These are phyloP conservation scores for Melipona beecheii DNA, from an alignment of 2,888 invertebrate genomes.

Conservation along the genomic window DNA sequence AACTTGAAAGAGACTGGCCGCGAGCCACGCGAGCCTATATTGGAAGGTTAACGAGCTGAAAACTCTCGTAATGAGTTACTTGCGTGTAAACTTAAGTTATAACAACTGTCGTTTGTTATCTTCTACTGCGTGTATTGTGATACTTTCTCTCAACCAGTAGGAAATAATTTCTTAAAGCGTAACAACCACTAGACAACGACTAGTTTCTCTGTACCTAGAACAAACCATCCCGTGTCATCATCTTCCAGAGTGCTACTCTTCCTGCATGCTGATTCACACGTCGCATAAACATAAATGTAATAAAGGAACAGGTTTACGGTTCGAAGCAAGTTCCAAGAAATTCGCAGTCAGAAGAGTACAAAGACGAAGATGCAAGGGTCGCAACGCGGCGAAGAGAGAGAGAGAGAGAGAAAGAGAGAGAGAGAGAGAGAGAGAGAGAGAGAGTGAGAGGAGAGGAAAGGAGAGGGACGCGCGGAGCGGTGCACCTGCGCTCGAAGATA, in stretches of 20 bases:
- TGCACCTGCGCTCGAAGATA: conserved; percentile 41
- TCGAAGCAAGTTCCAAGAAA: neutral
- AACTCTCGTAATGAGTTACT: neutral
- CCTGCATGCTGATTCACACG: neutral
- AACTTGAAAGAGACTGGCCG: conserved; percentile 87
- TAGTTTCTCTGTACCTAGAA: neutral
- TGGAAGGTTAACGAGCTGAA: conserved; percentile 75
- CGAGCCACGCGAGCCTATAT: conserved; percentile 82
- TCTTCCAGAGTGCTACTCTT: neutral
- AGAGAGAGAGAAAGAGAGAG: neutral
- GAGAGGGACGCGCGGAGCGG: neutral
- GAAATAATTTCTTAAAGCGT: conserved; percentile 10
- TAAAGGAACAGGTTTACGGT: neutral
- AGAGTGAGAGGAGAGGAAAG: neutral
- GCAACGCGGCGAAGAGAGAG: neutral
- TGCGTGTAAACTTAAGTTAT: conserved; percentile 4
- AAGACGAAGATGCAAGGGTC: neutral
- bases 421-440: neutral
- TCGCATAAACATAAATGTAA: neutral
- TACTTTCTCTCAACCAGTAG: neutral
- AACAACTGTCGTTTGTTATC: neutral
- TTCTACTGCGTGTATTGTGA: neutral
- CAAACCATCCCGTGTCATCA: neutral
- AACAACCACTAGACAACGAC: neutral
- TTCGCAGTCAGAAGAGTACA: neutral